Conservation (phyloP, 2,113 vertebrate species). For the Montifringilla adamsi region DNA sequence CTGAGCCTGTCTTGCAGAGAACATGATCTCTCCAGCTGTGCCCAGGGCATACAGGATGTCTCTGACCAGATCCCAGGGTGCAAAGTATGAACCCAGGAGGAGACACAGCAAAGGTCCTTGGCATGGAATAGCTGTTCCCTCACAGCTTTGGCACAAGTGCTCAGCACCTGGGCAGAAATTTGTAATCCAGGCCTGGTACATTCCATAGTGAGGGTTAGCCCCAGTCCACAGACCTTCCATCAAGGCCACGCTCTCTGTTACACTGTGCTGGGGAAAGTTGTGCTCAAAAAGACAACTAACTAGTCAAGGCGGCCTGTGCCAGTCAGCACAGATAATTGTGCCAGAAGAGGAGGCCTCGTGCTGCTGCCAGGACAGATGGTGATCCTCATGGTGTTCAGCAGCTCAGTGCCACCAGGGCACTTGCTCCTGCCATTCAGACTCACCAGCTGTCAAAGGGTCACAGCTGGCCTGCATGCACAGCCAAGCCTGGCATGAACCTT, state of each 20-base stretch:
- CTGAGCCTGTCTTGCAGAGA: neutral
- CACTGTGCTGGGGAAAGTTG: neutral
- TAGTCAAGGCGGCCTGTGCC: neutral
- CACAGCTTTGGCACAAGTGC: slow-evolving; percentile 38
- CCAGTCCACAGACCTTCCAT: neutral
- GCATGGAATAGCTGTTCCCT: neutral
- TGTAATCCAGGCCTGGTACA: neutral
- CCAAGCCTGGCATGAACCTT: neutral
- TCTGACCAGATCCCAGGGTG: neutral
- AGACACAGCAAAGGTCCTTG: neutral
- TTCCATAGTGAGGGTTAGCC: neutral
- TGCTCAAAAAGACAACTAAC: neutral
- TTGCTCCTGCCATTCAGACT: neutral
- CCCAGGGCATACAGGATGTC: neutral
- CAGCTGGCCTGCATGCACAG: neutral
- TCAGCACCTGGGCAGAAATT: neutral
- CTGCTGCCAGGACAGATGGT: neutral
- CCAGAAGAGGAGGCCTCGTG: neutral
- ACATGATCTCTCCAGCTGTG: rapidly evolving
- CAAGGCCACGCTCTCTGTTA: neutral
- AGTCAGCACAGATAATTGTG: neutral
- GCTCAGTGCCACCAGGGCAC: neutral
- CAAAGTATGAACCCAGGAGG: neutral
- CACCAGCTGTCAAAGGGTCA: neutral
- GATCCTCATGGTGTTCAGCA: neutral